A percentile compares a stretch with the other conserved stretches of the same genome.
phyloP scores from a whole-genome alignment of 2,888 invertebrate species.

The Sinohyriopsis cumingii region DNA sequence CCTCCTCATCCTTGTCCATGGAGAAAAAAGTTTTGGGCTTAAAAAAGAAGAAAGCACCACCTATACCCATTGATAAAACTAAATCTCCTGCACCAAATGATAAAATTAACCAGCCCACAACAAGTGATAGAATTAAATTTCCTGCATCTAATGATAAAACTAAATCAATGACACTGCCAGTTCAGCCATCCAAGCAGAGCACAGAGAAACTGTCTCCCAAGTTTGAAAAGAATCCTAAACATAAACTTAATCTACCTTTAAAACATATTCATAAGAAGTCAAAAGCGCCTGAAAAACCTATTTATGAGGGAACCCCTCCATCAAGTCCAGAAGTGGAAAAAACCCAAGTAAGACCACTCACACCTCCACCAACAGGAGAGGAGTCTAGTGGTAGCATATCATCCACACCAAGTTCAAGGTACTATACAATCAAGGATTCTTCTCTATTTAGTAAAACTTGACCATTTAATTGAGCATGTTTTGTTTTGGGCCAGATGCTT shows the following conservation, averaged over 20 bases:
- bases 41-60: slow-evolving; percentile 27
- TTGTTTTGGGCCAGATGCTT: too few species aligned
- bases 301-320: slow-evolving; percentile 63
- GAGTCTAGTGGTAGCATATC: slow-evolving; percentile 16
- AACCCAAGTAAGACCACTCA: slow-evolving; percentile 46
- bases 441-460: too few species aligned
- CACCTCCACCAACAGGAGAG: slow-evolving; percentile 48
- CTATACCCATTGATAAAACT: slow-evolving; percentile 26
- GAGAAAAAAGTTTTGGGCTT: too few species aligned
- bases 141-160: slow-evolving; percentile 4
- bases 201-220: neutral
- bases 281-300: slow-evolving; percentile 41
- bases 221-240: too few species aligned
- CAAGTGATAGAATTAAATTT: slow-evolving; percentile 6
- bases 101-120: slow-evolving; percentile 24
- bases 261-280: slow-evolving; percentile 36
- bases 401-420: slow-evolving; percentile 29
- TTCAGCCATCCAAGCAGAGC: neutral
- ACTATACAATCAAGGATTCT: neutral
- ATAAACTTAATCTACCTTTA: too few species aligned
- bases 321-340: slow-evolving; percentile 56
- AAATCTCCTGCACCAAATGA: slow-evolving; percentile 20
- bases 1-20: too few species aligned
- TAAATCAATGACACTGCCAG: slow-evolving; percentile 2
- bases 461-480: too few species aligned